phyloP scores from a whole-genome alignment of 2,797 vertebrate genomes.

The Astyanax mexicanus region DNA sequence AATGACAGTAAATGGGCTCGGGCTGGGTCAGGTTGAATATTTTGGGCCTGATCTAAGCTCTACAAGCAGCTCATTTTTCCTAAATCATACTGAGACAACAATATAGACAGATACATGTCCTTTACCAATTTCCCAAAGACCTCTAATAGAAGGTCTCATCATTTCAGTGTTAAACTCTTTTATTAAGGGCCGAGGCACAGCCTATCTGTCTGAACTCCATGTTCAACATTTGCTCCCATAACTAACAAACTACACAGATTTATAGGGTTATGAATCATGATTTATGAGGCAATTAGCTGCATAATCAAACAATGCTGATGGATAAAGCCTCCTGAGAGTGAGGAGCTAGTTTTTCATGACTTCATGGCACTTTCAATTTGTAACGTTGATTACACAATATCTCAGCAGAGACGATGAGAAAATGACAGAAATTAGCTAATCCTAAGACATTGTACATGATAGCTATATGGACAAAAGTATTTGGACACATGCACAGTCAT shows the following conservation, averaged over 20 bases:
- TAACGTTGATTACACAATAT: slow-evolving; percentile 53
- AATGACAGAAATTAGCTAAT: too few relatives aligned
- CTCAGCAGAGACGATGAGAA: not conserved
- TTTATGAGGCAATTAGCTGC: slow-evolving; percentile 41
- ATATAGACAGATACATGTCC: slow-evolving; percentile 23
- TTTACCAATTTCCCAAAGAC: slow-evolving; percentile 32
- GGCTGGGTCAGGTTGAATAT: too few relatives aligned
- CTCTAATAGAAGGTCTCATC: slow-evolving; percentile 28
- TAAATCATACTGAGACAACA: slow-evolving; percentile 21
- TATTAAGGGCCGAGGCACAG: slow-evolving; percentile 1
- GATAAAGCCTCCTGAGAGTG: slow-evolving; percentile 26
- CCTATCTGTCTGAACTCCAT: slow-evolving; percentile 9
- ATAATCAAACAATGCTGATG: slow-evolving; percentile 36
- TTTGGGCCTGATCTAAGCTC: too few relatives aligned
- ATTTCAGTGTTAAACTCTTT: slow-evolving; percentile 19
- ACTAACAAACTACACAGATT: slow-evolving; percentile 20
- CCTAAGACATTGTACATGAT: too few relatives aligned
- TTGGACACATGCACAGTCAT: too few relatives aligned
- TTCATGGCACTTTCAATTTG: slow-evolving; percentile 25
- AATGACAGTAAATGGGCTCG: too few relatives aligned
- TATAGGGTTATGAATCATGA: slow-evolving; percentile 35
- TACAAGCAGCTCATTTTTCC: slow-evolving; percentile 25
- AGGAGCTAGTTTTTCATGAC: not conserved
- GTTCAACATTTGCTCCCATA: slow-evolving; percentile 21
- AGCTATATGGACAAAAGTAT: too few relatives aligned